Percentiles rank a stretch among this genome's conserved stretches.
Conservation (phyloP, 2,888 invertebrate species). For the Habrosyne pyritoides region DNA sequence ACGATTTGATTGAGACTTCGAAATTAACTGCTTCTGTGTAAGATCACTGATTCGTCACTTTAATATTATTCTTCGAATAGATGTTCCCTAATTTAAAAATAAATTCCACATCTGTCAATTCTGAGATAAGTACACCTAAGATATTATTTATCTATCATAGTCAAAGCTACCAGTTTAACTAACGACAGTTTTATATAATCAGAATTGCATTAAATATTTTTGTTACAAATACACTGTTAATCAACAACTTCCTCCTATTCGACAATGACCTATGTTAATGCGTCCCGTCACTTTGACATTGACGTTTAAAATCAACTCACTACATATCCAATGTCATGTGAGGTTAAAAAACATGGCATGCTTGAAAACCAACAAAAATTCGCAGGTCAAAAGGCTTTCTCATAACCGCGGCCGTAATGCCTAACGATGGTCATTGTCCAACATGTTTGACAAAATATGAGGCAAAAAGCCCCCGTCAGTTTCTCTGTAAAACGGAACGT, state of each 20-base stretch:
- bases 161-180: too few relatives aligned
- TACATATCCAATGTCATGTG: slow-evolving; percentile 3
- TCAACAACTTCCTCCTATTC: not conserved
- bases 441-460: slow-evolving; percentile 31
- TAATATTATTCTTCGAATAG: too few relatives aligned
- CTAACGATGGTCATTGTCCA: slow-evolving; percentile 70
- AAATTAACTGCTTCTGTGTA: too few relatives aligned
- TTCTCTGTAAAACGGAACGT: slow-evolving; percentile 3
- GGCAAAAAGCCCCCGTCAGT: not conserved
- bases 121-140: too few relatives aligned
- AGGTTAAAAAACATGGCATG: slow-evolving; percentile 23
- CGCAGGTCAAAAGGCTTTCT: slow-evolving; percentile 50
- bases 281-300: not conserved
- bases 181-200: too few relatives aligned
- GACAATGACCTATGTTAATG: not conserved
- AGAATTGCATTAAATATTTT: not conserved
- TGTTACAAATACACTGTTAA: not conserved
- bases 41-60: too few relatives aligned
- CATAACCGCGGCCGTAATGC: slow-evolving; percentile 20
- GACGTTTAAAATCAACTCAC: slow-evolving; percentile 8
- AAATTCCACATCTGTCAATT: not conserved
- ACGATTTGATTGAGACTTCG: too few relatives aligned
- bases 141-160: too few relatives aligned
- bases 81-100: too few relatives aligned
- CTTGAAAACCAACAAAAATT: slow-evolving; percentile 40